Evolutionary conservation across 1,140 invertebrate species (phyloP).

Genomic region (Mylabris phalerata): DNA sequence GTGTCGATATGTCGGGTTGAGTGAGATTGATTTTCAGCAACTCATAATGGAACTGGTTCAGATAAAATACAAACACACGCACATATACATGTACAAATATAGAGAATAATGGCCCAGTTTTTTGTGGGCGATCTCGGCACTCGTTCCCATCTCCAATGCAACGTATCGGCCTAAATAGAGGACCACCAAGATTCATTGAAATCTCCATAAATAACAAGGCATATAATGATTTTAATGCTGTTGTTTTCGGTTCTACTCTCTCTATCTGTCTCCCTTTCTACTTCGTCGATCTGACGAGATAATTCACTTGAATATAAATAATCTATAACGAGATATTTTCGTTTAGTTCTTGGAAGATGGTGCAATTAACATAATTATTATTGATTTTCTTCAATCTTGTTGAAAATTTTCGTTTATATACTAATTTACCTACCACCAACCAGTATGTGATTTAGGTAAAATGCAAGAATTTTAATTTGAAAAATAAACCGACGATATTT

Average conservation of each 20-base stretch:
- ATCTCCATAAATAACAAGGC: not conserved
- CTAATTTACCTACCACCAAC: no score
- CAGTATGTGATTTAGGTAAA: no score
- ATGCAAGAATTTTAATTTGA: no score
- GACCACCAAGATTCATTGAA: constrained; percentile 20
- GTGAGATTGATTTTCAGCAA: constrained; percentile 30
- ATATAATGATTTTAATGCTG: not conserved
- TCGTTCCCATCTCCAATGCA: constrained; percentile 21
- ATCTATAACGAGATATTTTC: no score
- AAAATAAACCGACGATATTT: no score
- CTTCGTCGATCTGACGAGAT: not conserved
- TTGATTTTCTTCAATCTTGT: no score
- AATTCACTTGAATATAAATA: not conserved
- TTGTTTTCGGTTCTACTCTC: not conserved
- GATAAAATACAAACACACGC: constrained; percentile 11
- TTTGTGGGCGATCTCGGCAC: constrained; percentile 18
- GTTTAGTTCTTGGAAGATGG: no score
- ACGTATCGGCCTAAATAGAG: constrained; percentile 4
- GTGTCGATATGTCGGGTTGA: constrained; percentile 6
- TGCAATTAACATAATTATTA: no score
- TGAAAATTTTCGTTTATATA: no score
- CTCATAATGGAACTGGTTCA: constrained; percentile 33
- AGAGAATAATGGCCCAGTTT: constrained; percentile 36
- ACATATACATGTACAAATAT: no score
- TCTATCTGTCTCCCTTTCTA: not conserved